These are phyloP conservation scores for Dolomedes plantarius DNA, from an alignment of 2,888 invertebrate genomes.

Conservation along the genomic window DNA sequence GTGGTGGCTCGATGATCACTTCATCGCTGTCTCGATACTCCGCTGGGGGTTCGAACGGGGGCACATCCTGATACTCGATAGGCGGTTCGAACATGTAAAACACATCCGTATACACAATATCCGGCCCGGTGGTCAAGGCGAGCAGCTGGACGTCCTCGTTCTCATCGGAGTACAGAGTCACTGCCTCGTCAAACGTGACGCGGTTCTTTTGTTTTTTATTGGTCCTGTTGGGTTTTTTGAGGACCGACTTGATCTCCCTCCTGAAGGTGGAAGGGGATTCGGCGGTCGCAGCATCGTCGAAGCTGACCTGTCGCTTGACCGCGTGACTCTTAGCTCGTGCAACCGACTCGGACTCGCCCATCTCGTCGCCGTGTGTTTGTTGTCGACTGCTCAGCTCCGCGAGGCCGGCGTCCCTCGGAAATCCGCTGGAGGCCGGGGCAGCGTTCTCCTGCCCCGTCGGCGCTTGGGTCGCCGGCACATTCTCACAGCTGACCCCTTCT, in stretches of 20 bases:
- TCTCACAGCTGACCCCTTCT: not conserved
- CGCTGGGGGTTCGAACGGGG: slow-evolving; percentile 73
- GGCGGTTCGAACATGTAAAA: slow-evolving; percentile 74
- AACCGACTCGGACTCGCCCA: slow-evolving; percentile 22
- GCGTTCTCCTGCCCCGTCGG: slow-evolving; percentile 4
- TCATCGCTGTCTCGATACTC: slow-evolving; percentile 71
- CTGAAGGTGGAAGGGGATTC: not conserved
- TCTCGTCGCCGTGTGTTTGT: not conserved
- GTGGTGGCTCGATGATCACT: not conserved
- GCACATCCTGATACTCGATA: slow-evolving; percentile 72
- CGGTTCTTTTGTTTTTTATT: slow-evolving; percentile 30
- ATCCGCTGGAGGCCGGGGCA: not conserved
- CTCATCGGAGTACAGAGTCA: slow-evolving; percentile 73
- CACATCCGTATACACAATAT: slow-evolving; percentile 71
- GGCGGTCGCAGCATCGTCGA: slow-evolving; percentile 20
- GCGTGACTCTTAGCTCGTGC: slow-evolving; percentile 12
- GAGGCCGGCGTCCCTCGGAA: not conserved
- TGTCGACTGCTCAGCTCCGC: slow-evolving; percentile 31
- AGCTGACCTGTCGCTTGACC: slow-evolving; percentile 47
- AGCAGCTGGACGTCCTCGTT: slow-evolving; percentile 71
- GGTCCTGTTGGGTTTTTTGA: slow-evolving; percentile 31
- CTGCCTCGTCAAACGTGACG: slow-evolving; percentile 73
- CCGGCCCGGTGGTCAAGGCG: slow-evolving; percentile 70
- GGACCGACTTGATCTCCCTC: slow-evolving; percentile 49
- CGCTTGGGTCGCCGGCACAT: slow-evolving; percentile 28